A percentile compares a stretch with the other conserved stretches of the same genome.
Evolutionary conservation across 2,888 invertebrate genomes (phyloP).

Genomic region (Caenorhabditis sp.): DNA sequence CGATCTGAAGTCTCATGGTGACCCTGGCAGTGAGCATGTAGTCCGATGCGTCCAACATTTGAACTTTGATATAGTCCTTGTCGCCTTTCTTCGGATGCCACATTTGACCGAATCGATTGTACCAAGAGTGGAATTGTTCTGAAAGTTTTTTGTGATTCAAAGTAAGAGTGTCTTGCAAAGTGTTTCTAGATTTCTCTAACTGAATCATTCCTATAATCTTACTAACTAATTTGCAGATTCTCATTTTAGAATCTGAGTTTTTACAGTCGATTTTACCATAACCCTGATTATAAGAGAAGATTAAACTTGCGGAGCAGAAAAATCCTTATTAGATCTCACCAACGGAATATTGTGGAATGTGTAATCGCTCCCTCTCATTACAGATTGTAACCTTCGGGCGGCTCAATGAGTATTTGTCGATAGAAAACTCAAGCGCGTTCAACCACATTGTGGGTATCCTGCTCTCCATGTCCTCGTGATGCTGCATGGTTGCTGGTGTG

Average conservation of each 20-base stretch:
- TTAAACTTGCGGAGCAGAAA: too few relatives aligned
- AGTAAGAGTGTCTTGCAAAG: background rate
- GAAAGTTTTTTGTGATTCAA: background rate
- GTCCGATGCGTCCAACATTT: background rate
- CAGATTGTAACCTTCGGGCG: background rate
- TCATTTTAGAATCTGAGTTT: too few relatives aligned
- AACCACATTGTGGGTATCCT: background rate
- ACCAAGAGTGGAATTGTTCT: conserved; percentile 17
- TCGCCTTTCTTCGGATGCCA: conserved; percentile 27
- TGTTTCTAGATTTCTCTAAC: too few relatives aligned
- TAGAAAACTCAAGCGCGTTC: background rate
- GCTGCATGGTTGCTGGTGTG: background rate
- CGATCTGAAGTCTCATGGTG: conserved; percentile 9
- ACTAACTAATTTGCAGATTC: too few relatives aligned
- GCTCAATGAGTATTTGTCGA: background rate
- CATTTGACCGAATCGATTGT: conserved; percentile 12
- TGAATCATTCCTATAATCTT: too few relatives aligned
- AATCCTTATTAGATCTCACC: too few relatives aligned
- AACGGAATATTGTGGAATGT: background rate
- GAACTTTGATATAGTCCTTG: background rate
- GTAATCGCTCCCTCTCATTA: background rate
- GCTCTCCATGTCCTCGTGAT: background rate
- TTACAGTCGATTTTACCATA: too few relatives aligned
- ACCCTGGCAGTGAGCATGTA: background rate
- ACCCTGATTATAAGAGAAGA: too few relatives aligned